Percentiles rank a stretch among this genome's conserved stretches.
Conservation (phyloP, 2,888 invertebrate genomes). For the Polydrusus tereticollis region DNA sequence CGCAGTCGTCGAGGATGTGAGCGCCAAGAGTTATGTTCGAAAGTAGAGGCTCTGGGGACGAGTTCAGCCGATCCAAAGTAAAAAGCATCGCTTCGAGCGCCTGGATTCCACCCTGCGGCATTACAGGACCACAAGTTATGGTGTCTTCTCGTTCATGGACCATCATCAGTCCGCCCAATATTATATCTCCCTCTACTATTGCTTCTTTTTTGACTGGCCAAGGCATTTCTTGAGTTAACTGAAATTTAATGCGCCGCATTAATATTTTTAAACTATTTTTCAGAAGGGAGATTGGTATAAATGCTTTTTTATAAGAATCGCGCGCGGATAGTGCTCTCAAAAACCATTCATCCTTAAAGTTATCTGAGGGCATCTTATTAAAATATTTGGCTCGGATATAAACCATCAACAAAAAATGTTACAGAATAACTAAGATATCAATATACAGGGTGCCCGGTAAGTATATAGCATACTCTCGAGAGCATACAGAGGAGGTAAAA, state of each 20-base stretch:
- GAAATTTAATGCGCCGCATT: neutral
- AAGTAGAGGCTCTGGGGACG: slow-evolving; percentile 74
- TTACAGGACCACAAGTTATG: slow-evolving; percentile 90
- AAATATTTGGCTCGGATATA: too few species aligned
- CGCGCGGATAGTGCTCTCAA: too few species aligned
- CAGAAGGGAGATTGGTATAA: too few species aligned
- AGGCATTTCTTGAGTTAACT: slow-evolving; percentile 55
- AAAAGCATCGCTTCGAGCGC: slow-evolving; percentile 94
- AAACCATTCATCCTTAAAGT: too few species aligned
- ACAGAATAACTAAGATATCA: too few species aligned
- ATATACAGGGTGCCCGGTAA: too few species aligned
- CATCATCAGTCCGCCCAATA: slow-evolving; percentile 95
- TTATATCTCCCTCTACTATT: slow-evolving; percentile 87
- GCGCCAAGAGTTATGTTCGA: slow-evolving; percentile 76
- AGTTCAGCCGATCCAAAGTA: slow-evolving; percentile 86
- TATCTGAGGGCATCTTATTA: too few species aligned
- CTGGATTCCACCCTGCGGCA: slow-evolving; percentile 93
- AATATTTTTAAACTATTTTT: neutral
- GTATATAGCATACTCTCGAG: too few species aligned
- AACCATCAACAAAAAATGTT: too few species aligned
- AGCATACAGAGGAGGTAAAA: too few species aligned
- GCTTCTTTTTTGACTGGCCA: slow-evolving; percentile 92
- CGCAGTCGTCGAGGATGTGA: slow-evolving; percentile 93
- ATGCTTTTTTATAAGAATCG: too few species aligned
- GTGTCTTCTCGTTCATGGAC: slow-evolving; percentile 91